These are phyloP conservation scores for Pogona vitticeps DNA, from an alignment of 2,113 vertebrate genomes.

Conservation along the genomic window DNA sequence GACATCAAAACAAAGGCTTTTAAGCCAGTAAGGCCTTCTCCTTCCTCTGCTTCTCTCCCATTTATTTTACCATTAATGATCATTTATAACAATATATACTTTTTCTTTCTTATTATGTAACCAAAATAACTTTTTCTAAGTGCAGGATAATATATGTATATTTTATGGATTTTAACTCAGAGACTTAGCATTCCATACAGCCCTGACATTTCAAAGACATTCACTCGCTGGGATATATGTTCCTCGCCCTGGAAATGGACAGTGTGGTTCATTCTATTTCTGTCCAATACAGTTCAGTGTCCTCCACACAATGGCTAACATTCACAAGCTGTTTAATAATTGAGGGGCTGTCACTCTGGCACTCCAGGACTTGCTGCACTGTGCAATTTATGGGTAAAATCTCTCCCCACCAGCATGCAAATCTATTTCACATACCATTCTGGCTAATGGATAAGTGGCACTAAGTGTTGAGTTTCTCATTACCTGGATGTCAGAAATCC, in stretches of 20 bases:
- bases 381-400: constrained; percentile 32
- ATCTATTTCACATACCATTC: constrained; percentile 10
- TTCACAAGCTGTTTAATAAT: constrained; percentile 19
- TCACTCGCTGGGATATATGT: not conserved
- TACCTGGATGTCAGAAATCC: not conserved
- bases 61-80: too few relatives aligned
- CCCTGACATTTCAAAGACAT: not conserved
- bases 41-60: too few relatives aligned
- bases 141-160: not conserved
- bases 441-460: constrained; percentile 38
- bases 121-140: too few relatives aligned
- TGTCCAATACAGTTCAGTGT: not conserved
- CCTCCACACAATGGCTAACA: not conserved
- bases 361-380: constrained; percentile 8
- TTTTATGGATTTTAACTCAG: not conserved
- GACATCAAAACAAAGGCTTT: too few relatives aligned
- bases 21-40: too few relatives aligned
- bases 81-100: too few relatives aligned
- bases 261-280: constrained; percentile 23
- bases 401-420: not conserved
- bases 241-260: not conserved
- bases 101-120: too few relatives aligned
- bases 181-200: not conserved
- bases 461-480: constrained; percentile 34
- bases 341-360: not conserved